Evolutionary conservation across 2,113 vertebrate species (phyloP), one percentile per base, ranked within the genome.

Genomic region (Cyanoramphus novaezelandiae): DNA sequence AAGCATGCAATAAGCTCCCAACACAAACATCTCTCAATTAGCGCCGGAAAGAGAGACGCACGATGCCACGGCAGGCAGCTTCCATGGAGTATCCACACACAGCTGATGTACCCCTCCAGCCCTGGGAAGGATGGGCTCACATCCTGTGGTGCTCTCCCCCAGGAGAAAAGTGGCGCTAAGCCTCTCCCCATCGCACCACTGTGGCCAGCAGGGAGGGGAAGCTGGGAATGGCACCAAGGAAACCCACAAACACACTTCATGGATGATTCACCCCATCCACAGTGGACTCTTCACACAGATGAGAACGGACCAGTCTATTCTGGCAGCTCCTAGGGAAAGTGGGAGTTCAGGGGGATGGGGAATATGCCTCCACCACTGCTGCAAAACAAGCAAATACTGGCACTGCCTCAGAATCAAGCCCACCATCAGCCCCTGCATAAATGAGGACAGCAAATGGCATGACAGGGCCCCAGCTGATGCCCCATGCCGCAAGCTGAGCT

Each of bases 81-180:
- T 55, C 49, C 35, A 69, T 44, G 33, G 74, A 75, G 46, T 21
- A 91, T 24, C 70, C 50, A 55, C 70, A 78, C 0, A 2, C 1
- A 7, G 52, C 27, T 68, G 50, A 84, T 59, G 71, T 33, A 82
- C 27, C 23, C 43, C 74, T 75, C 62, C 25, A 60, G 84, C 33
- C 43, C 69, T n/a, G 28, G 24, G 37, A 88, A 92, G n/a, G 68
- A 86, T 2, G 7, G 31, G 55, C 15, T 89, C 46, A 23, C 1
- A 0, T 60, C 62, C 62, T 68, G 50, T 1, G 2, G 50, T 33
- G 37, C 74, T 25, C 29, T 46, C 55, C 53, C 29, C 27, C 0
- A 84, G 78, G 47, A 71, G 57, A 70, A 90, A 74, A 93, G 84
- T 4, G 2, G 64, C 3, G 0, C 62, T 43, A 85, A 94, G 72